Evolutionary conservation across 2,113 vertebrate genomes (phyloP).

Genomic region (Plectropomus leopardus): DNA sequence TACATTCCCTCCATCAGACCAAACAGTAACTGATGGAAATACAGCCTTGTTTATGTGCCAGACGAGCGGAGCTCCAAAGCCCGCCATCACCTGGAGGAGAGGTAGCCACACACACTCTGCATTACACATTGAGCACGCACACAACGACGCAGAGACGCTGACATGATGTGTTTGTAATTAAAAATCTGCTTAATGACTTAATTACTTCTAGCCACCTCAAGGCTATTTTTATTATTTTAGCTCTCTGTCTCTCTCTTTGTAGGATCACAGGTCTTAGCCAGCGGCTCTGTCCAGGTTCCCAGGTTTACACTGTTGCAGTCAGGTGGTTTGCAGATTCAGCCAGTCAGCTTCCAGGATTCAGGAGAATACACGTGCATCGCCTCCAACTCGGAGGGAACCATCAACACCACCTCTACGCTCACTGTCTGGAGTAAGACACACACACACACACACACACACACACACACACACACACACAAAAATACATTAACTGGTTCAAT

Average conservation of each 20-base stretch:
- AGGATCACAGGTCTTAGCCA: conserved; percentile 91
- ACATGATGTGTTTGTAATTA: conserved; percentile 32
- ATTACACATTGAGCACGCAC: background rate
- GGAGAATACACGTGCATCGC: conserved; percentile 92
- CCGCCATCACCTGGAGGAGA: conserved; percentile 93
- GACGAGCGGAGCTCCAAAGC: conserved; percentile 92
- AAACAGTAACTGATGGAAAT: conserved; percentile 91
- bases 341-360: conserved; percentile 89
- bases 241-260: conserved; percentile 25
- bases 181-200: conserved; percentile 20
- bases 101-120: conserved; percentile 77
- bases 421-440: conserved; percentile 92
- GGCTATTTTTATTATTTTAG: conserved; percentile 27
- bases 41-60: conserved; percentile 89
- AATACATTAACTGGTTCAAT: conserved; percentile 50
- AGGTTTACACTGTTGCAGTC: conserved; percentile 92
- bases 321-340: conserved; percentile 90
- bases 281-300: conserved; percentile 91
- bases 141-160: background rate
- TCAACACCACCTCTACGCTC: conserved; percentile 87
- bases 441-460: background rate
- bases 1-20: conserved; percentile 83
- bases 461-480: background rate
- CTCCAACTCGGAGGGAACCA: conserved; percentile 87
- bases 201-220: conserved; percentile 28